These are phyloP conservation scores for Pentalonia nigronervosa DNA, from an alignment of 1,140 invertebrate genomes.

Conservation along the genomic window DNA sequence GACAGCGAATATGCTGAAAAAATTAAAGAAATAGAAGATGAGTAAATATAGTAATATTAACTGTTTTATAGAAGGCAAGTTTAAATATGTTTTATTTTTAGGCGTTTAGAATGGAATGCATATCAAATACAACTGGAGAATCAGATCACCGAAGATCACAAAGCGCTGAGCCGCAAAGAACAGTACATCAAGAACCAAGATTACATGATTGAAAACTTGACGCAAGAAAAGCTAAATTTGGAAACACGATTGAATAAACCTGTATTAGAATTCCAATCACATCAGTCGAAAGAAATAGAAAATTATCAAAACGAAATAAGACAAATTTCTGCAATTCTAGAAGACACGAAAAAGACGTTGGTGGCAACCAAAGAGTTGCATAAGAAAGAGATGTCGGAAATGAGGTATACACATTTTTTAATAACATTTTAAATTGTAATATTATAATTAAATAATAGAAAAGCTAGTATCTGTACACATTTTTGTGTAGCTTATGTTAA, in stretches of 20 bases:
- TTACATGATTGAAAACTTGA: not conserved
- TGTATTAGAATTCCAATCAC: not conserved
- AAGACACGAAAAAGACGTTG: not conserved
- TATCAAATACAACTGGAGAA: not conserved
- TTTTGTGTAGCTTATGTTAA: no score
- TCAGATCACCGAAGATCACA: not conserved
- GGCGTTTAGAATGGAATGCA: not conserved
- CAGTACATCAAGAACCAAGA: not conserved
- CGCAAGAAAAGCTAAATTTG: not conserved
- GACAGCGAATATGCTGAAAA: not conserved
- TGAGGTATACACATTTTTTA: not conserved
- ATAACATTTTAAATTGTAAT: not conserved
- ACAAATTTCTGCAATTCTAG: not conserved
- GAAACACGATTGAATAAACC: not conserved
- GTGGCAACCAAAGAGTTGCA: not conserved
- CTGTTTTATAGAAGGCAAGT: not conserved
- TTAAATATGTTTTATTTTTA: not conserved
- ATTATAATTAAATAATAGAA: not conserved
- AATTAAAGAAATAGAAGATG: not conserved
- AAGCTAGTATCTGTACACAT: no score
- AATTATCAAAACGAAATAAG: not conserved
- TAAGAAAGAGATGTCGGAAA: not conserved
- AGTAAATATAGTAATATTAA: not conserved
- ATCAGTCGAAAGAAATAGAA: not conserved
- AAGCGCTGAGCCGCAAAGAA: not conserved